Base-by-base conservation (phyloP, 2,113 vertebrate species). In the Lycocorax pyrrhopterus region DNA sequence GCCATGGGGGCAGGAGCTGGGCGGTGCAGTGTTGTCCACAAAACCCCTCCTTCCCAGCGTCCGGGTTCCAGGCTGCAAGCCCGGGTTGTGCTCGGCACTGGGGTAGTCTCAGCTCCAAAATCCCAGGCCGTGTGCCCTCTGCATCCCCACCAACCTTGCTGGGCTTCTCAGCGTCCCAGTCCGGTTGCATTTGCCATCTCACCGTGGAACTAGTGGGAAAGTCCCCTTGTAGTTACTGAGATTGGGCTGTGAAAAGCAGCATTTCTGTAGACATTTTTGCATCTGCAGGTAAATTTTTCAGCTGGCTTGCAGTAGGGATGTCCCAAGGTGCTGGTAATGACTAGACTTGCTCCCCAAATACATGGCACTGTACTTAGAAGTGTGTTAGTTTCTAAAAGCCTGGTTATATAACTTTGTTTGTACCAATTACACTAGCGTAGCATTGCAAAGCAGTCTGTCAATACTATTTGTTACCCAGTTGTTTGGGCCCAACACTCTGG, bases 51-150 rank as follows among this genome's bases (percentile, higher is more conserved):
- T 59, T 75, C 39, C 29, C 29, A 30, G 52, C 29, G 0, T 7
- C 18, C 0, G 3, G 27, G 16, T 8, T 9, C 26, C 35, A 13
- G 49, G 20, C 12, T 80, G 81, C 0, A 12, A 87, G 23, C 5
- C n/a, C 53, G 22, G 58, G 5, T 10, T 66, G 58, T 4, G 12
- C 67, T 86, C 0, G 1, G 55, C 64, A 21, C 33, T 16, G 33
- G 0, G 1, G 10, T 7, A 19, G 12, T 32, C 10, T 37, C 35
- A 16, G 49, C 26, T 55, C 37, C 0, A 5, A 20, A 39, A 33
- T 5, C 5, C 27, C 6, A 4, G 25, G 9, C 62, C 0, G 0
- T 1, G 6, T 43, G 44, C 37, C 27, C 37, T 10, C 12, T 68
- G 37, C 13, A 17, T 41, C n/a, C 33, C 43, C 0, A 0, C 0